A percentile compares a stretch with the other conserved stretches of the same genome.
Conservation (phyloP, 2,888 invertebrate genomes). For the Tyria jacobaeae region DNA sequence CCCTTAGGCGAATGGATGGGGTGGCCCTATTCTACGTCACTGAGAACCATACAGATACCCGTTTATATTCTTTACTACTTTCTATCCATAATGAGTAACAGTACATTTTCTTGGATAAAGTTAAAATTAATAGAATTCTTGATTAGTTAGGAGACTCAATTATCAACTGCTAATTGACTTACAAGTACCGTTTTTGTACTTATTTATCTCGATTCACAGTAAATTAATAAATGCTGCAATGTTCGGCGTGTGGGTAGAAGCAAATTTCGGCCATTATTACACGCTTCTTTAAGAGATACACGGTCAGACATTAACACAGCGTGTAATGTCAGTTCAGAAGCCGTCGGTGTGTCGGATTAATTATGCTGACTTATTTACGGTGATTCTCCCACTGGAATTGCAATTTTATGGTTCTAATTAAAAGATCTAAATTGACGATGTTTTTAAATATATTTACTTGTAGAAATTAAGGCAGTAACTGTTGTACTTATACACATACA, state of each 20-base stretch:
- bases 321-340: conserved; percentile 31
- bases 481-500: too few species aligned
- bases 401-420: conserved; percentile 6
- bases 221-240: background rate
- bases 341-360: conserved; percentile 20
- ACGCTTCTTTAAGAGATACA: conserved; percentile 1
- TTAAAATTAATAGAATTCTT: background rate
- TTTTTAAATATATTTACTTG: background rate
- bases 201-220: background rate
- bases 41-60: too few species aligned
- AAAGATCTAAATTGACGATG: background rate
- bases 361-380: conserved; percentile 2
- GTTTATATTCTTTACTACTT: too few species aligned
- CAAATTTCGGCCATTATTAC: conserved; percentile 11
- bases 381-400: background rate
- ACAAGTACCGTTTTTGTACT: background rate
- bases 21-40: too few species aligned
- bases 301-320: background rate
- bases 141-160: background rate
- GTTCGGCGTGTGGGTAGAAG: conserved; percentile 5
- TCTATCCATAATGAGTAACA: too few species aligned
- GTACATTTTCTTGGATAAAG: too few species aligned
- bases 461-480: too few species aligned
- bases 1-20: too few species aligned
- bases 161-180: background rate